phyloP scores from a whole-genome alignment of 2,113 vertebrate species.

The Eretmochelys imbricata region DNA sequence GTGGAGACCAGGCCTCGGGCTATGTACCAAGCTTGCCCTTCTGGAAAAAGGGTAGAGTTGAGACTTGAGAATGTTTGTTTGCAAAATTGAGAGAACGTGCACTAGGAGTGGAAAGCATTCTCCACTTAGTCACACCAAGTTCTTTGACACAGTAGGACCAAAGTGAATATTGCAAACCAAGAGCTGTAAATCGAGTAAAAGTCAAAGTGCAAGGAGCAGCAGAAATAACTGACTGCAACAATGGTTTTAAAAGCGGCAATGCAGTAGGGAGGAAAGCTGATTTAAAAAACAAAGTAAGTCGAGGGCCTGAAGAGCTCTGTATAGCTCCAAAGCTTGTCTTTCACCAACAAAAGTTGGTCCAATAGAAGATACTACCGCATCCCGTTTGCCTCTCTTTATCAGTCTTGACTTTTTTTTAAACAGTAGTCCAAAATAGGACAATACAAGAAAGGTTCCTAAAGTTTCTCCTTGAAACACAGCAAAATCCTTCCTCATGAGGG shows the following conservation, averaged over 20 bases:
- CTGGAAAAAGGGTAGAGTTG: not conserved
- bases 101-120: not conserved
- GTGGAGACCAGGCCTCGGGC: not conserved
- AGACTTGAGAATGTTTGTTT: not conserved
- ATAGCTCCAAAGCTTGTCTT: not conserved
- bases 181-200: not conserved
- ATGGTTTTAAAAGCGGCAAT: not conserved
- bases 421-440: not conserved
- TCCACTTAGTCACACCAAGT: not conserved
- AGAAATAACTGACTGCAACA: not conserved
- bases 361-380: too few species aligned
- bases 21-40: not conserved
- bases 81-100: not conserved
- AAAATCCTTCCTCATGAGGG: not conserved
- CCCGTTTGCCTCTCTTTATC: too few species aligned
- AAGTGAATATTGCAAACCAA: not conserved
- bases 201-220: not conserved
- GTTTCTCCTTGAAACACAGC: not conserved
- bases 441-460: not conserved
- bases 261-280: not conserved
- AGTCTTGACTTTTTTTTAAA: too few species aligned
- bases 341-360: too few species aligned
- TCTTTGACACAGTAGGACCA: not conserved
- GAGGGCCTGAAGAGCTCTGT: not conserved
- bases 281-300: not conserved